phyloP scores from a whole-genome alignment of 2,797 vertebrate genomes.

The Serranus cabrilla region DNA sequence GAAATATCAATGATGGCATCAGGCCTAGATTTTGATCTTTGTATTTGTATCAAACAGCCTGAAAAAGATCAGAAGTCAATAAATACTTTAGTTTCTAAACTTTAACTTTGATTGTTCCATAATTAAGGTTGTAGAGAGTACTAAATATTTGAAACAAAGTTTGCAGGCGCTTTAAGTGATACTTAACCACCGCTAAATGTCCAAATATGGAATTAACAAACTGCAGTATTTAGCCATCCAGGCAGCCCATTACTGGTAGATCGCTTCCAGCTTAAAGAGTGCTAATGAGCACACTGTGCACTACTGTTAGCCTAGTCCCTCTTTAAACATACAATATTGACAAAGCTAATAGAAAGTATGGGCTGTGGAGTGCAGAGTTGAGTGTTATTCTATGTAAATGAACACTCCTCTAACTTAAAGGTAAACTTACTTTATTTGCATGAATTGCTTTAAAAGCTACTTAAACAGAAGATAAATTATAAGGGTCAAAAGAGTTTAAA shows the following conservation, averaged over 20 bases:
- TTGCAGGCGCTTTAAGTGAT: constrained; percentile 31
- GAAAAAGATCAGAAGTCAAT: not conserved
- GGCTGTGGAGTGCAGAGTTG: constrained; percentile 52
- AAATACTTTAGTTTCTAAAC: not conserved
- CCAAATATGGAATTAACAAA: constrained; percentile 59
- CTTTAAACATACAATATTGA: constrained; percentile 79
- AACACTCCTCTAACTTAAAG: constrained; percentile 47
- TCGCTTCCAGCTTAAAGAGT: constrained; percentile 67
- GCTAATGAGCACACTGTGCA: constrained; percentile 71
- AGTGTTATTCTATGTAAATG: constrained; percentile 67
- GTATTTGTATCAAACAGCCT: not conserved
- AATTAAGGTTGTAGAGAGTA: constrained; percentile 9
- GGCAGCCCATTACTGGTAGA: constrained; percentile 58
- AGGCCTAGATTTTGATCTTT: not conserved
- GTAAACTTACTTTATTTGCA: constrained; percentile 43
- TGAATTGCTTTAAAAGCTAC: constrained; percentile 50
- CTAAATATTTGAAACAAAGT: constrained; percentile 18
- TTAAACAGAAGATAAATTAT: constrained; percentile 27
- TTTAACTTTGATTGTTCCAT: constrained; percentile 7
- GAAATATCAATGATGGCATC: not conserved
- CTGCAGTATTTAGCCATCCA: constrained; percentile 61
- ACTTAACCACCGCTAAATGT: constrained; percentile 47
- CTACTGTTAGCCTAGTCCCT: constrained; percentile 66
- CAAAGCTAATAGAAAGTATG: constrained; percentile 63
- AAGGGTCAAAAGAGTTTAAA: constrained; percentile 27